Evolutionary conservation across 2,888 invertebrate genomes (phyloP), one percentile per base, ranked within the genome.

Genomic region (Drosophila paracracens): DNA sequence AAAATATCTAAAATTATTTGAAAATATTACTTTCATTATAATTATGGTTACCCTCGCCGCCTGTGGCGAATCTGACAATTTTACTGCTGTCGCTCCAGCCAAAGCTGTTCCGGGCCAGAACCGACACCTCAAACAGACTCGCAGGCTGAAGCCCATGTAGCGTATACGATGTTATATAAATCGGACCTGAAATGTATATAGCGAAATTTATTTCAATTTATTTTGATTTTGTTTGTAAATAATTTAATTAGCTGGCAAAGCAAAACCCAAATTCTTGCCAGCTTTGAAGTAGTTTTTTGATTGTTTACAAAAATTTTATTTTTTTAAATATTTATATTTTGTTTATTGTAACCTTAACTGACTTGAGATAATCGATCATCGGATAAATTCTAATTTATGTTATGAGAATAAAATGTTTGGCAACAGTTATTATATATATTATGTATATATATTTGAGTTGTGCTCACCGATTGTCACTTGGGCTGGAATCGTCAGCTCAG

Each of bases 11-110:
- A 1, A 21, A 7, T 38, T 25, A 25, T 51, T 33, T 0, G 0
- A 25, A 35, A 13, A 0, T 3, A 4, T 8, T 40, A 11, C 2
- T 16, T 0, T 18, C 0, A 0, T 43, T 43, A 18, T 38, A 7
- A 21, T 46, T 2, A 2, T 4, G 1, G 8, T 91, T 94, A 97
- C 97, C 95, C 93, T 95, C 95, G 33, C 96, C 96, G 59, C 95
- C 95, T 0, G 97, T 97, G 18, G 96, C 95, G 89, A 97, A 97
- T 89, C 96, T 95, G 65, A 96, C 94, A 57, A 96, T 94, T 4
- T 95, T 94, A 16, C 97, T 97, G 0, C 96, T 95, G 81, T 96
- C 96, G 81, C 97, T 97, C 96, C 96, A 97, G n/a, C 97, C 97
- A 86, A 96, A 97, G 86, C 96, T 95, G 92, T 97, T 97, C 91